phyloP scores from a whole-genome alignment of 2,113 vertebrate species.

The Neolamprologus ventralis region DNA sequence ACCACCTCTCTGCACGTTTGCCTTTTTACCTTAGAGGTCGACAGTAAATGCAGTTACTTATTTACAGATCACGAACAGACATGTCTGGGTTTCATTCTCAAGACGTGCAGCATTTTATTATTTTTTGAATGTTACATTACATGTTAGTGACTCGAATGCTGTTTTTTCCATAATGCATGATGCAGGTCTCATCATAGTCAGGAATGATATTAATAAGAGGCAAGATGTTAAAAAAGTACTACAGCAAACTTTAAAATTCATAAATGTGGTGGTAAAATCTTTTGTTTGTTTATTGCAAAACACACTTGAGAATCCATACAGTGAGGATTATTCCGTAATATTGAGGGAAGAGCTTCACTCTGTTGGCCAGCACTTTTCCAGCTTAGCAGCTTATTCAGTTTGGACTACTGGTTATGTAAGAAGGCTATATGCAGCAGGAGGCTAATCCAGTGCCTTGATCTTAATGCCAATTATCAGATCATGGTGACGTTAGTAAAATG shows the following conservation, averaged over 20 bases:
- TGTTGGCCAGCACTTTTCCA: constrained; percentile 18
- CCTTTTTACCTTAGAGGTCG: neutral
- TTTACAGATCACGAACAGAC: neutral
- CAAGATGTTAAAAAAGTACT: neutral
- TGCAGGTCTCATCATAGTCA: neutral
- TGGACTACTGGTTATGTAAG: constrained; percentile 55
- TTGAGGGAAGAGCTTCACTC: neutral
- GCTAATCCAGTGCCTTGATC: constrained; percentile 60
- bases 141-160: neutral
- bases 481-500: constrained; percentile 39
- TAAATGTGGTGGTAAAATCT: neutral
- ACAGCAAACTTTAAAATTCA: neutral
- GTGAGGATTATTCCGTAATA: neutral
- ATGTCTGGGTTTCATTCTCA: neutral
- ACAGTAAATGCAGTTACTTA: neutral
- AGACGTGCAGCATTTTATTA: neutral
- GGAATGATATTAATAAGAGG: neutral
- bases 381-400: constrained; percentile 65
- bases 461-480: constrained; percentile 74
- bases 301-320: neutral
- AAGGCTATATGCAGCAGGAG: constrained; percentile 62
- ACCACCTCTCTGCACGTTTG: neutral
- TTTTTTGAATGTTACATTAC: neutral
- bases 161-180: neutral
- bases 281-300: neutral